Percentiles rank a stretch among this genome's conserved stretches.
Evolutionary conservation across 1,140 invertebrate species (phyloP).

Genomic region (Drosophila watanabei): DNA sequence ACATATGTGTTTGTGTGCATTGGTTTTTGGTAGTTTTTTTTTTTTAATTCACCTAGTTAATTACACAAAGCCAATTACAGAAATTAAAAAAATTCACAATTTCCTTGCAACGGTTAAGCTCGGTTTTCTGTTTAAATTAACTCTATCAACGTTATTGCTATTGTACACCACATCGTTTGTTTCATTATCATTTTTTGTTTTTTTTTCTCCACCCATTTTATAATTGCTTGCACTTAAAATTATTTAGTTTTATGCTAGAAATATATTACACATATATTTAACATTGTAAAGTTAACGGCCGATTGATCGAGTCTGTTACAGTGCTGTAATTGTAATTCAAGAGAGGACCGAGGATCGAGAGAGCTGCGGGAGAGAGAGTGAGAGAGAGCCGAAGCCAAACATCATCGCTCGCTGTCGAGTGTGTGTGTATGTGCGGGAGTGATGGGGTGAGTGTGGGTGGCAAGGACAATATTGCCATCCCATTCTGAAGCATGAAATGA

Average conservation of each 20-base stretch:
- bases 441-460: slow-evolving; percentile 40
- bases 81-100: slow-evolving; percentile 55
- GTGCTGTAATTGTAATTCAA: slow-evolving; percentile 49
- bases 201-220: slow-evolving; percentile 83
- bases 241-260: slow-evolving; percentile 71
- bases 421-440: slow-evolving; percentile 3
- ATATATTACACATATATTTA: slow-evolving; percentile 70
- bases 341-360: slow-evolving; percentile 20
- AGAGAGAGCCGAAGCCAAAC: slow-evolving; percentile 22
- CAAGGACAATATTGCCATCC: slow-evolving; percentile 17
- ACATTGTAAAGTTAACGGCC: slow-evolving; percentile 49
- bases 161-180: slow-evolving; percentile 41
- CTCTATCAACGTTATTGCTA: slow-evolving; percentile 55
- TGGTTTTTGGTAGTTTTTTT: slow-evolving; percentile 1
- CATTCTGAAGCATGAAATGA: slow-evolving; percentile 21
- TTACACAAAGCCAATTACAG: slow-evolving; percentile 76
- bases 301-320: slow-evolving; percentile 40
- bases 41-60: slow-evolving; percentile 38
- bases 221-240: slow-evolving; percentile 80
- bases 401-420: slow-evolving; percentile 16
- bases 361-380: slow-evolving; percentile 18
- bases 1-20: slow-evolving; percentile 25
- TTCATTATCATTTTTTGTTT: slow-evolving; percentile 24
- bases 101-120: slow-evolving; percentile 36
- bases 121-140: slow-evolving; percentile 47